Base-by-base conservation (phyloP, 2,888 invertebrate species). In the Oscheius sp. region DNA sequence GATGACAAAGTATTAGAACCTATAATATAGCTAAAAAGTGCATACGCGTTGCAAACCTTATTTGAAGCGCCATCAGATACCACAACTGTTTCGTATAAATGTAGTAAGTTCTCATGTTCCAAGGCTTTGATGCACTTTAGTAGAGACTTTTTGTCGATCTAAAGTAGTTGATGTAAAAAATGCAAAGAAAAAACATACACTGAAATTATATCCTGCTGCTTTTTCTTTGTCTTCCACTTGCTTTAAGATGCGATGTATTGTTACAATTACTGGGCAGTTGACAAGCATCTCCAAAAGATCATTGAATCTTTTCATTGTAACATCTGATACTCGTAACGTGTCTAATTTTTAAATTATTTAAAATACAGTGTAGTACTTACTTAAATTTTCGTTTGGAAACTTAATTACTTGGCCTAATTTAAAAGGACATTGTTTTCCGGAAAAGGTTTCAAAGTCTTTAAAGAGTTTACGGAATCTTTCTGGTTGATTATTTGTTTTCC, bases 61-160 rank as follows among this genome's bases (percentile, higher is more conserved):
- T 76, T 69, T 33, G 75, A 70, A 17, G 74, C 42, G 69, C 45
- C 61, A 39, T 78, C 78, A 4, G 71, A 65, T 39, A 46, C 29
- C 0, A 76, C 75, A 15, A 45, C 69, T 0, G 72, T 72, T 0
- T 76, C 75, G 37, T 66, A 76, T 8, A 81, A 31, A 6, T 72
- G 64, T 0, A 76, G 33, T 4, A 82, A 61, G 3, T 67, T 53
- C 55, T 76, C 72, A 27, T 50, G 68, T 53, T 78, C 70, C 6
- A 84, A 68, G 12, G 83, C 81, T 15, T 76, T 50, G 20, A 84
- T 61, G 53, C 81, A 81, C 69, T 85, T 85, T 57, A 77, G 50
- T 17, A 81, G 63, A 2, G 84, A 82, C 65, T 82, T 85, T 65
- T 84, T 82, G 71, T 85, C 85, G 27, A 86, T 81, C 82, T 83